Conservation (phyloP, 2,888 invertebrate species). For the Dolichopus griseipennis region DNA sequence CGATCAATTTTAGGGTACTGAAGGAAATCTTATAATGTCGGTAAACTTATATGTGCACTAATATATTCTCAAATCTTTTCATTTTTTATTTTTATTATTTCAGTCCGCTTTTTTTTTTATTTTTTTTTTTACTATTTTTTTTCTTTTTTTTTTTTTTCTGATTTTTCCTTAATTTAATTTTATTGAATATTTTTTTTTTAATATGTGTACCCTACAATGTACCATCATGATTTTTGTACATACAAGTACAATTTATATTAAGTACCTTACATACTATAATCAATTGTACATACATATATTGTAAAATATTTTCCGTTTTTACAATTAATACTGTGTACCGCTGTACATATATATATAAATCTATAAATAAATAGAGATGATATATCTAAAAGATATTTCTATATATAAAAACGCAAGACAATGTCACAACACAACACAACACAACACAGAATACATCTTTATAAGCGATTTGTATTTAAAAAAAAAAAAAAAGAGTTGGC, state of each 20-base stretch:
- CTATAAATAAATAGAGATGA: background rate
- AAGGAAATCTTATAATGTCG: constrained; percentile 18
- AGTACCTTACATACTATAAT: no score
- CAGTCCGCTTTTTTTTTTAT: background rate
- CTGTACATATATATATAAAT: background rate
- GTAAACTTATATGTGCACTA: constrained; percentile 20
- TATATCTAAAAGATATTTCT: background rate
- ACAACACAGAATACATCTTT: no score
- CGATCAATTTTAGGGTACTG: constrained; percentile 18
- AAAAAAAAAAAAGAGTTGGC: background rate
- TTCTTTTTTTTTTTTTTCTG: no score
- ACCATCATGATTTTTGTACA: background rate
- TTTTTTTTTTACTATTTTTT: no score
- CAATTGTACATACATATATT: background rate
- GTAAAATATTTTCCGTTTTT: background rate
- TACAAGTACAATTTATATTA: background rate
- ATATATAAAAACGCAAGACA: no score
- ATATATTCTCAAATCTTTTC: constrained; percentile 11
- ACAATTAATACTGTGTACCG: background rate
- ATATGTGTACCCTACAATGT: background rate
- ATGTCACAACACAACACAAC: no score
- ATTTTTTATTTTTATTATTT: background rate
- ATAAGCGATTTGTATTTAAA: no score
- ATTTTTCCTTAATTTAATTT: no score
- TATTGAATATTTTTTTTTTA: no score